Evolutionary conservation across 2,113 vertebrate genomes (phyloP).

Genomic region (Barbus barbus): DNA sequence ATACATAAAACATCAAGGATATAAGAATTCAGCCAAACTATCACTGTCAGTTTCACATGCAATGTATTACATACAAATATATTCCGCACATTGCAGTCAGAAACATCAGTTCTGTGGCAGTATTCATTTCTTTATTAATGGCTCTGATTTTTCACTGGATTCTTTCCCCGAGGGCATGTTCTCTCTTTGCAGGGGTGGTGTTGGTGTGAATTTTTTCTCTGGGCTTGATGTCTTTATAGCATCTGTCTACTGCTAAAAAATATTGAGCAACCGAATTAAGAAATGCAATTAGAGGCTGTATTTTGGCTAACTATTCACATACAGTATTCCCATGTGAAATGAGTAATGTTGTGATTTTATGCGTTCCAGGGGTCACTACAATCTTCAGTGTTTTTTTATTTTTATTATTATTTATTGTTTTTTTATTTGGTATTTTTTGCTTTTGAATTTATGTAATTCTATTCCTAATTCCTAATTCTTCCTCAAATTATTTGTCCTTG

Average conservation of each 20-base stretch:
- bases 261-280: neutral
- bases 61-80: neutral
- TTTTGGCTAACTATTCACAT: neutral
- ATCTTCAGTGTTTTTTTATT: neutral
- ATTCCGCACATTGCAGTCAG: neutral
- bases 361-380: neutral
- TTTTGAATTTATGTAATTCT: neutral
- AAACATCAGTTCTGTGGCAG: neutral
- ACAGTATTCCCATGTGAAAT: neutral
- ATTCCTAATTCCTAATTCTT: no score
- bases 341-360: neutral
- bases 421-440: neutral
- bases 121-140: slow-evolving; percentile 11
- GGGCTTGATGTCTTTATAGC: slow-evolving; percentile 5
- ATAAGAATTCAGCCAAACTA: neutral
- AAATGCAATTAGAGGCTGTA: slow-evolving; percentile 2
- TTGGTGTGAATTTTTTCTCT: neutral
- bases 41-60: no score
- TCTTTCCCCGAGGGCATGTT: neutral
- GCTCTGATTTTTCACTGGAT: slow-evolving; percentile 13
- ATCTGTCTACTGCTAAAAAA: neutral
- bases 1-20: neutral
- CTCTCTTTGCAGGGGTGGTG: neutral
- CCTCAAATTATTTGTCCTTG: neutral
- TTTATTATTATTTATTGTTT: no score